Percentiles rank a stretch among this genome's conserved stretches.
These are phyloP conservation scores for Oplegnathus fasciatus DNA, from an alignment of 2,113 vertebrate genomes.

Conservation along the genomic window DNA sequence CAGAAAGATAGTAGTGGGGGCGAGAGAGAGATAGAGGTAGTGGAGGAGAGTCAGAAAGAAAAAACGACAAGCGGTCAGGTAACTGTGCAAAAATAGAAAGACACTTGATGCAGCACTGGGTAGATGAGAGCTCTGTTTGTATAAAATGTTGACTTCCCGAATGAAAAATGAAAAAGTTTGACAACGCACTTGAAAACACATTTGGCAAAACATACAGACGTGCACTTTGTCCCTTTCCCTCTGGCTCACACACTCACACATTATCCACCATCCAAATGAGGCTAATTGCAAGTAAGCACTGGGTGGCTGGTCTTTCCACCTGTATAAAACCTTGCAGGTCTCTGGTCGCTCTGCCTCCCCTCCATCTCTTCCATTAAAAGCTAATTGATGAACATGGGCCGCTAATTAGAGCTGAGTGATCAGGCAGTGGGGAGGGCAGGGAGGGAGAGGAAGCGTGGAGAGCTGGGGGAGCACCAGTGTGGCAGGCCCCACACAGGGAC, in stretches of 20 bases:
- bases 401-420: slow-evolving; percentile 82
- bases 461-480: slow-evolving; percentile 70
- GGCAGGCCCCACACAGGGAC: slow-evolving; percentile 75
- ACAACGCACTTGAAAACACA: slow-evolving; percentile 17
- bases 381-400: slow-evolving; percentile 84
- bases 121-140: slow-evolving; percentile 35
- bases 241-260: slow-evolving; percentile 43
- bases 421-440: slow-evolving; percentile 63
- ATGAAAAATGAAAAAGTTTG: slow-evolving; percentile 47
- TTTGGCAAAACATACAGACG: slow-evolving; percentile 37
- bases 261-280: slow-evolving; percentile 63
- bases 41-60: slow-evolving; percentile 29
- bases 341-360: slow-evolving; percentile 60
- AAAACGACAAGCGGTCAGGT: slow-evolving; percentile 52
- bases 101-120: slow-evolving; percentile 7
- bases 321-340: slow-evolving; percentile 71
- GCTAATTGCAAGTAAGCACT: slow-evolving; percentile 76
- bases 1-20: slow-evolving; percentile 36
- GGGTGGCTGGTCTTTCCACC: slow-evolving; percentile 72
- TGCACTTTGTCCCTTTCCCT: slow-evolving; percentile 29
- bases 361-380: slow-evolving; percentile 78
- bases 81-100: slow-evolving; percentile 48
- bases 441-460: slow-evolving; percentile 51
- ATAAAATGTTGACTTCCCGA: slow-evolving; percentile 29
- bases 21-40: slow-evolving; percentile 37